Percentiles rank a stretch among this genome's conserved stretches.
Evolutionary conservation across 2,113 vertebrate genomes (phyloP).

Genomic region (Indicator indicator): DNA sequence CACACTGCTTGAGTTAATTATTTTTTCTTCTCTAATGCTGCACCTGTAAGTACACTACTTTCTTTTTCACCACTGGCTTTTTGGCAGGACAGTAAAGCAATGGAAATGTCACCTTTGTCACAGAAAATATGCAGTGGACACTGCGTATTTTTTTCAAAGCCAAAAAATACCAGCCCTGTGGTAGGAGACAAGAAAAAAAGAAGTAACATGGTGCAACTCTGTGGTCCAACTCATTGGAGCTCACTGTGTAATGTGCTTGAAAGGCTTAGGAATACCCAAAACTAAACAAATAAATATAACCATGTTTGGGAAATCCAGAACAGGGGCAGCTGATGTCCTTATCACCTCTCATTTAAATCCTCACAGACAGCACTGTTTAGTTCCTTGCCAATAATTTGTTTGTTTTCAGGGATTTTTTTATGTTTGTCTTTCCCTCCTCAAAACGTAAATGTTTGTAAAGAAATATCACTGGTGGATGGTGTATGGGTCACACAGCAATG

Average conservation of each 20-base stretch:
- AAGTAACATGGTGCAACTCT: not conserved
- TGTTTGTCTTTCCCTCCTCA: not conserved
- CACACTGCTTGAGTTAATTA: not conserved
- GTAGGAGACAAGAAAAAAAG: not conserved
- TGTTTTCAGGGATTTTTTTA: not conserved
- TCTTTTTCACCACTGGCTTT: conserved; percentile 9
- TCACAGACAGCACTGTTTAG: not conserved
- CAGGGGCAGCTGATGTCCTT: not conserved
- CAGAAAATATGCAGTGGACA: not conserved
- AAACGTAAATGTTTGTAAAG: conserved; percentile 18
- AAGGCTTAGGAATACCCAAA: not conserved
- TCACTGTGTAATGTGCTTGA: not conserved
- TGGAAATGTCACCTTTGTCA: conserved; percentile 15
- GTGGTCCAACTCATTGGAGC: conserved; percentile 24
- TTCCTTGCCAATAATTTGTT: not conserved
- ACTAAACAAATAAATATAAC: not conserved
- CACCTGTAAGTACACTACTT: not conserved
- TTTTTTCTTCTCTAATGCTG: not conserved
- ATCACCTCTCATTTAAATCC: not conserved
- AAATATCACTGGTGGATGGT: not conserved
- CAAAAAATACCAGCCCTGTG: not conserved
- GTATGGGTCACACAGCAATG: not conserved
- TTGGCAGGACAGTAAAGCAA: conserved; percentile 11
- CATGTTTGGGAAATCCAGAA: not conserved
- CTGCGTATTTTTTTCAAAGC: conserved; percentile 12